Conservation (phyloP, 2,797 vertebrate genomes). For the Aselliscus stoliczkanus region DNA sequence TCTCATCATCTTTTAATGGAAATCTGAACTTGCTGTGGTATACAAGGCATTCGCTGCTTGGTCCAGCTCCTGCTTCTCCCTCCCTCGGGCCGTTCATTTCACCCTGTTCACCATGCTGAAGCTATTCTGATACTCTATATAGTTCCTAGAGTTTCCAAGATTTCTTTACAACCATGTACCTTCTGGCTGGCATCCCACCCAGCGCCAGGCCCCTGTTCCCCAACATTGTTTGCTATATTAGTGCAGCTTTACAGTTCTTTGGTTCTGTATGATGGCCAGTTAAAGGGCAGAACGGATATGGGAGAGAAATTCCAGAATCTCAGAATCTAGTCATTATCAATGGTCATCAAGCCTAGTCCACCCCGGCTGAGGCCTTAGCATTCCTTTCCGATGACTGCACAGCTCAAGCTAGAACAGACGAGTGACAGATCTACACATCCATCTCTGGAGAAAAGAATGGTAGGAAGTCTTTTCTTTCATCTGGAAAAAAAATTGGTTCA, state of each 20-base stretch:
- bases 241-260: not conserved
- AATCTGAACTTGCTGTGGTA: not conserved
- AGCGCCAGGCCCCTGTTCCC: not conserved
- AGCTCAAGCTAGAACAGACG: not conserved
- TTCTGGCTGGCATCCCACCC: not conserved
- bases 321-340: not conserved
- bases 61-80: not conserved
- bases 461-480: not conserved
- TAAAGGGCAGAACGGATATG: not conserved
- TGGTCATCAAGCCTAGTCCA: not conserved
- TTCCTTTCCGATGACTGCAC: not conserved
- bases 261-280: not conserved
- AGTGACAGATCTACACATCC: not conserved
- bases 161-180: not conserved
- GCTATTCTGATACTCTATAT: not conserved
- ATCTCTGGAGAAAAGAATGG: conserved; percentile 4
- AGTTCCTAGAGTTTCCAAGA: not conserved
- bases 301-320: not conserved
- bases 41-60: not conserved
- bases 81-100: not conserved
- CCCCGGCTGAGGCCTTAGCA: not conserved
- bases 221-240: not conserved
- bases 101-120: not conserved
- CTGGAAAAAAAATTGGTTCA: not conserved
- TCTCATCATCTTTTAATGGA: not conserved